Base-by-base conservation (phyloP, 2,797 vertebrate species). In the Neosalanx taihuensis region DNA sequence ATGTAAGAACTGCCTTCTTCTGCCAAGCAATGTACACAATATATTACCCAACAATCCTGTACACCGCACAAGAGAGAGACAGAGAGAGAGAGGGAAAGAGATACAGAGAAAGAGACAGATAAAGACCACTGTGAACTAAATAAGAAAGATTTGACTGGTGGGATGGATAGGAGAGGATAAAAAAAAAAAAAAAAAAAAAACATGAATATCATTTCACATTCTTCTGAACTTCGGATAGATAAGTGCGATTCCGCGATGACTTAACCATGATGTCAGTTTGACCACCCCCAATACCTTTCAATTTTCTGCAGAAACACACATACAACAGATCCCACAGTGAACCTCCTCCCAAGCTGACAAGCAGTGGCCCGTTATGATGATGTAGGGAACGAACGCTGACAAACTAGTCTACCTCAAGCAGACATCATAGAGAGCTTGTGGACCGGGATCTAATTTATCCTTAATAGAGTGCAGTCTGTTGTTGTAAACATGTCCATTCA, bases 401-500 rank as follows among this genome's bases (percentile, higher is more conserved):
- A 63, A 17, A 35, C 15, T 18, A 33, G 30, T 35, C 61, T 30
- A 31, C 41, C 61, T 63, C 20, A n/a, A 46, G 18, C 20, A 49
- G 35, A 65, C 37, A 65, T 65, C 37, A 26, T 41, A 46, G 64
- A 37, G 20, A 23, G 13, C 20, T 7, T 41, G 20, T 7, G 33
- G 61, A 46, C 41, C 61, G n/a, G 37, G 35, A 23, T 49, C 35
- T 65, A 46, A 46, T 26, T 41, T 29, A 37, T 65, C 64, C 35
- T 41, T 65, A 65, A 65, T 65, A 20, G 64, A 65, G 35, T 46
- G 64, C 64, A 65, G 64, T 35, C n/a, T 65, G 35, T 65, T 46
- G 49, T 65, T 41, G 64, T 65, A 65, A 65, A 65, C 64, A 65
- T 46, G 37, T 65, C 64, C n/a, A 26, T 65, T 41, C 26, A 37